Evolutionary conservation across 2,888 invertebrate species (phyloP).

Genomic region (Eilema sororculum): DNA sequence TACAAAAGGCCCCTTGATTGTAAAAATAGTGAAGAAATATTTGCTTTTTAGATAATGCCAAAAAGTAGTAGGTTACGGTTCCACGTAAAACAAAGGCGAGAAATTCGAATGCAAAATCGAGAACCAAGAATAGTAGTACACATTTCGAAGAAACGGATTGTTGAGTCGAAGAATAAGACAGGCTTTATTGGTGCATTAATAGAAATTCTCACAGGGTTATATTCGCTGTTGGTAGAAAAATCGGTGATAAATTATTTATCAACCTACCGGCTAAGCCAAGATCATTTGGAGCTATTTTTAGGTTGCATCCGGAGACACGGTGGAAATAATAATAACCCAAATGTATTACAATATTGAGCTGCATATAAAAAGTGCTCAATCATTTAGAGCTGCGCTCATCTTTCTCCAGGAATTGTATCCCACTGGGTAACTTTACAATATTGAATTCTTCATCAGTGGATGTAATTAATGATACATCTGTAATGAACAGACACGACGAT

Average conservation of each 20-base stretch:
- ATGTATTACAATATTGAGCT: constrained; percentile 10
- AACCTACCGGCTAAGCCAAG: constrained; percentile 11
- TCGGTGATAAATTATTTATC: no score
- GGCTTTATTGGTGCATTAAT: background rate
- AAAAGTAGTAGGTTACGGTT: no score
- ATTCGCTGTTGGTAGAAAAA: no score
- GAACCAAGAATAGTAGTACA: constrained; percentile 13
- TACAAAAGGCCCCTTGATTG: constrained; percentile 4
- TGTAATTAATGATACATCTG: constrained; percentile 11
- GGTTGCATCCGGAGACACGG: constrained; percentile 24
- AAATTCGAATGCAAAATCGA: background rate
- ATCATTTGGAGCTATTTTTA: constrained; percentile 36
- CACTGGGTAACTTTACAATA: constrained; percentile 30
- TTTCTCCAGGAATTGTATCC: constrained; percentile 30
- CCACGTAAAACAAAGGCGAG: no score
- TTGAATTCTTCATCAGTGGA: background rate
- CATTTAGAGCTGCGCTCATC: constrained; percentile 33
- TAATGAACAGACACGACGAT: constrained; percentile 8
- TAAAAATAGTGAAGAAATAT: background rate
- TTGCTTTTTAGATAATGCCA: no score
- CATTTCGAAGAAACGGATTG: constrained; percentile 9
- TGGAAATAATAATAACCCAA: constrained; percentile 31
- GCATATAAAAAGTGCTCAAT: constrained; percentile 21
- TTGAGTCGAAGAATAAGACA: constrained; percentile 17
- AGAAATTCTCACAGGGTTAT: background rate